These are phyloP conservation scores for Pherbina coryleti DNA, from an alignment of 2,888 invertebrate species.

Conservation along the genomic window DNA sequence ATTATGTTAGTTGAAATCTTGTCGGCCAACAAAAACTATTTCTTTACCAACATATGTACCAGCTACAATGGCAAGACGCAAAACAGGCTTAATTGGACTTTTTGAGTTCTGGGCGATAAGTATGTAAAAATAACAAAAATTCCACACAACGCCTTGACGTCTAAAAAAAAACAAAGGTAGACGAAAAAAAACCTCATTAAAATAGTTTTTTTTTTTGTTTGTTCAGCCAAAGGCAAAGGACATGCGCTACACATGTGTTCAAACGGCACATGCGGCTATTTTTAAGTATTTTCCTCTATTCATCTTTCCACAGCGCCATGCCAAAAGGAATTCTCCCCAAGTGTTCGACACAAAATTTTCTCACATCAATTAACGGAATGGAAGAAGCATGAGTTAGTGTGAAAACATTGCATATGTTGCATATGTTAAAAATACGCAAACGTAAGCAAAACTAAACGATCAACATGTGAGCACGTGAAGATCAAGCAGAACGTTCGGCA, in stretches of 20 bases:
- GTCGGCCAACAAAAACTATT: no score
- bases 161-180: slow-evolving; percentile 19
- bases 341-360: neutral
- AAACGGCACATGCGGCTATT: no score
- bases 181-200: neutral
- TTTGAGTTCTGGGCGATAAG: neutral
- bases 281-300: neutral
- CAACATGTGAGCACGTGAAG: slow-evolving; percentile 16
- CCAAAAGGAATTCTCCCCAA: neutral
- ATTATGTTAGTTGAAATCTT: no score
- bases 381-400: neutral
- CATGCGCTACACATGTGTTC: slow-evolving; percentile 29
- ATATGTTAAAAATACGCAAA: slow-evolving; percentile 27
- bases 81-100: slow-evolving; percentile 11
- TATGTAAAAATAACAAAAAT: slow-evolving; percentile 5
- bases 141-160: slow-evolving; percentile 9
- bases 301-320: neutral
- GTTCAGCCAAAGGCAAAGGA: slow-evolving; percentile 6
- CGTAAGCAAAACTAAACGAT: slow-evolving; percentile 3
- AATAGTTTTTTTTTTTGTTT: no score
- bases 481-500: neutral
- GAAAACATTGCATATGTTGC: neutral
- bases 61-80: neutral
- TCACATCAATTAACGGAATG: slow-evolving; percentile 33
- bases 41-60: neutral